Base-by-base conservation (phyloP, 2,888 invertebrate genomes). In the Caenorhabditis sp. region DNA sequence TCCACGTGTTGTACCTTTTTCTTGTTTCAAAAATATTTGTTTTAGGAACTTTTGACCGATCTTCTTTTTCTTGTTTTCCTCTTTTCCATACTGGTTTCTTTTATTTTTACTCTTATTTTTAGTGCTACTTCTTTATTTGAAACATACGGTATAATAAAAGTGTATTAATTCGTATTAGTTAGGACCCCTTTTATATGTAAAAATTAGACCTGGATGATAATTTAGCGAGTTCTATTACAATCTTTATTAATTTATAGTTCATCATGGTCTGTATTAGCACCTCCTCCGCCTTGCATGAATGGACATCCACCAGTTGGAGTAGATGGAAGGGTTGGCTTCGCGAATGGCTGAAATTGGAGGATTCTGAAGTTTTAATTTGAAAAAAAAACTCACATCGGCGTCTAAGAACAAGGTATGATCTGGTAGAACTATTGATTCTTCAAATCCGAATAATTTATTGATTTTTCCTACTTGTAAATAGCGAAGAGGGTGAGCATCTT, bases 351-450 rank as follows among this genome's bases (percentile, higher is more conserved):
- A 65, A 63, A 56, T 0, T 56, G n/a, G 12, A 27, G 53, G 27
- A 17, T 12, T 36, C n/a, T 23, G 17, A 31, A 7, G 21, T 2
- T 43, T 43, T 10, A 17, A 43, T 43, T 43, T 38, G 21, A 54
- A 26, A n/a, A n/a, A n/a, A n/a, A n/a, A n/a, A 43, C 54, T 57
- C n/a, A 73, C 63, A 57, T 67, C 70, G 10, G 43, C 2, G 54
- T 72, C 68, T 49, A 73, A 52, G 64, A 75, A 80, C 1, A 82
- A 63, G 10, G 77, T 74, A 36, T 83, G 79, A 68, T 87, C 86
- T 10, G 85, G 84, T 7, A 85, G 77, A 8, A 84, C 73, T 49
- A 73, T 64, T 1, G 85, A 76, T 23, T 81, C 73, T 65, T 86
- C 85, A 20, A 59, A 65, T 21, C 86, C 86, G 60, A 86, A 86